Percentiles rank a stretch among this genome's conserved stretches.
Conservation (phyloP, 2,797 vertebrate genomes). For the Nannoperca australis region DNA sequence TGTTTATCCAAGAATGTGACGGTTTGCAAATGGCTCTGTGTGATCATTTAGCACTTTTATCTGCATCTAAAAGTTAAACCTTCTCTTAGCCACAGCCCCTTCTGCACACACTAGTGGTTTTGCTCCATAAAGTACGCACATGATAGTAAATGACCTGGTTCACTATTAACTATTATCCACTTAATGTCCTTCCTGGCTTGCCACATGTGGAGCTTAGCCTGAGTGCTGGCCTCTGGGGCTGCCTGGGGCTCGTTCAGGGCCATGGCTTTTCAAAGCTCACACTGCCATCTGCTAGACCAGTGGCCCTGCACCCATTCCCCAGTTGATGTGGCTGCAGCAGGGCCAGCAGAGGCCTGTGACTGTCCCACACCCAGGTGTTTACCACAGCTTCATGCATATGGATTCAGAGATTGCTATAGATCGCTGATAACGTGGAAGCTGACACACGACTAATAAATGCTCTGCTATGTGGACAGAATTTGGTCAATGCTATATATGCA, state of each 20-base stretch:
- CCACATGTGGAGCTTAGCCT: slow-evolving; percentile 81
- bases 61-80: slow-evolving; percentile 82
- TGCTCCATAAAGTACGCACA: slow-evolving; percentile 86
- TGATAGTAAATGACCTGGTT: slow-evolving; percentile 89
- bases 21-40: slow-evolving; percentile 68
- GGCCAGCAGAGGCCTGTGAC: slow-evolving; percentile 52
- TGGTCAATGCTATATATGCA: slow-evolving; percentile 59
- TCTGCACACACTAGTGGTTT: slow-evolving; percentile 74
- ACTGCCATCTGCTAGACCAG: slow-evolving; percentile 83
- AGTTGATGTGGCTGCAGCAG: slow-evolving; percentile 65
- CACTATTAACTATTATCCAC: slow-evolving; percentile 89
- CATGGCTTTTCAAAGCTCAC: slow-evolving; percentile 81
- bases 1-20: slow-evolving; percentile 82
- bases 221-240: slow-evolving; percentile 76
- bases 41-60: slow-evolving; percentile 77
- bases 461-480: slow-evolving; percentile 55
- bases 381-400: slow-evolving; percentile 71
- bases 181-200: slow-evolving; percentile 84
- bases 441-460: slow-evolving; percentile 51
- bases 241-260: slow-evolving; percentile 85
- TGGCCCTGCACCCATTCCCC: slow-evolving; percentile 45
- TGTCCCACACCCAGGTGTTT: slow-evolving; percentile 69
- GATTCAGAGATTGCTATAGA: slow-evolving; percentile 62
- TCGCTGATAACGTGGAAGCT: slow-evolving; percentile 61
- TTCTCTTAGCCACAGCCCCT: slow-evolving; percentile 59